Percentiles rank a stretch among this genome's conserved stretches.
These are phyloP conservation scores for Incurvaria masculella DNA, from an alignment of 2,888 invertebrate species.

Conservation along the genomic window DNA sequence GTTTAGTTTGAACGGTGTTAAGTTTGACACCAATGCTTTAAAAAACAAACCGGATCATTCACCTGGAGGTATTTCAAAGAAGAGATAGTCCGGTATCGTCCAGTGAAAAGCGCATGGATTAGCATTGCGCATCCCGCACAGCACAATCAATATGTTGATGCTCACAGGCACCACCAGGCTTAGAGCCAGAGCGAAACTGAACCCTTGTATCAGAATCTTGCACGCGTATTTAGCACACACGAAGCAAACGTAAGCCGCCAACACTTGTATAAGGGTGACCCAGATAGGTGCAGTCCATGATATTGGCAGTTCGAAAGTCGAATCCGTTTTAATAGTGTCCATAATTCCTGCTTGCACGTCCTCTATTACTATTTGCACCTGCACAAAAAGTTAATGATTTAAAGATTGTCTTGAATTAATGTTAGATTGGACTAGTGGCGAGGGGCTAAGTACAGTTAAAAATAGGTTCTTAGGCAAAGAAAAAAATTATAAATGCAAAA, in stretches of 20 bases:
- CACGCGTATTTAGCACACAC: slow-evolving; percentile 76
- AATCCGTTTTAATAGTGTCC: slow-evolving; percentile 34
- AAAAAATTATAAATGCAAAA: too few species aligned
- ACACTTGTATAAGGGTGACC: slow-evolving; percentile 64
- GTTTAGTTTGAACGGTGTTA: too few species aligned
- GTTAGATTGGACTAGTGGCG: too few species aligned
- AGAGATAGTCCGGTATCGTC: slow-evolving; percentile 77
- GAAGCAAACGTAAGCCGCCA: slow-evolving; percentile 64
- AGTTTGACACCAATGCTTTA: too few species aligned
- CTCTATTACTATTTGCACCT: slow-evolving; percentile 46
- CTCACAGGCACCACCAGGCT: slow-evolving; percentile 73
- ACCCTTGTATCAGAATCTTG: slow-evolving; percentile 84
- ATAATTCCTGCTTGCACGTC: slow-evolving; percentile 32
- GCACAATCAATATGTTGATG: slow-evolving; percentile 63
- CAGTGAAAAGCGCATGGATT: slow-evolving; percentile 66
- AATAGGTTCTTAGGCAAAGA: too few species aligned
- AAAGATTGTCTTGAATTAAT: slow-evolving; percentile 1
- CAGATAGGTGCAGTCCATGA: slow-evolving; percentile 48
- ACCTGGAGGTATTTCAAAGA: slow-evolving; percentile 76
- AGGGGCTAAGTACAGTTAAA: too few species aligned
- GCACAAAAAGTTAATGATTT: slow-evolving; percentile 16
- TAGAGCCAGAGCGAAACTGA: slow-evolving; percentile 83
- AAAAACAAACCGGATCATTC: too few species aligned
- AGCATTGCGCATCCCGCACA: slow-evolving; percentile 62
- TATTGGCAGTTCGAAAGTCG: slow-evolving; percentile 26